Evolutionary conservation across 1,140 invertebrate species (phyloP).

Genomic region (Caenorhabditis tropicalis): DNA sequence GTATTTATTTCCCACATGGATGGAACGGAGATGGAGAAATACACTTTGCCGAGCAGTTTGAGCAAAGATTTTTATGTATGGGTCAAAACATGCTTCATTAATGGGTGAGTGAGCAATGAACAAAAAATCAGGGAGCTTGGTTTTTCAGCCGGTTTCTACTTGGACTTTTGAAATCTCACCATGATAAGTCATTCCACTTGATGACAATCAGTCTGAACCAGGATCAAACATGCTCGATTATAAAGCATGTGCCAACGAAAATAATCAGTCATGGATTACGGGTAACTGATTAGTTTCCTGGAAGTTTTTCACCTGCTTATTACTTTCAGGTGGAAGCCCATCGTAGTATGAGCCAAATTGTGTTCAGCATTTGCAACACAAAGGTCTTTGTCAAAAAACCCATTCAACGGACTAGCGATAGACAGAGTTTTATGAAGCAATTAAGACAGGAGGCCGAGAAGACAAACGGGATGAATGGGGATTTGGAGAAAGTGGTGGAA

Average conservation of each 20-base stretch:
- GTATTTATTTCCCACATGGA: not conserved
- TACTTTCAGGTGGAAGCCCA: not conserved
- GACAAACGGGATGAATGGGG: not conserved
- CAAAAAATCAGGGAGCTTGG: not conserved
- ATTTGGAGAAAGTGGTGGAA: not conserved
- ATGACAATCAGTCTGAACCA: constrained; percentile 6
- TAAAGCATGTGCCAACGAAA: constrained; percentile 23
- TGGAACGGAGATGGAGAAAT: not conserved
- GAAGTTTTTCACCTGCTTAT: not conserved
- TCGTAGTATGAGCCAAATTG: constrained; percentile 33
- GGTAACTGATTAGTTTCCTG: not conserved
- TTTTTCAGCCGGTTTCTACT: constrained; percentile 4
- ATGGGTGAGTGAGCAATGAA: not conserved
- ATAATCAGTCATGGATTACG: constrained; percentile 36
- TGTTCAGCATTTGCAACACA: constrained; percentile 34
- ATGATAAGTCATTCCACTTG: constrained; percentile 15
- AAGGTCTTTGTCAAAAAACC: not conserved
- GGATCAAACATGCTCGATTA: constrained; percentile 14
- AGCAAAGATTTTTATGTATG: constrained; percentile 20
- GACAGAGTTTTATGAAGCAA: constrained; percentile 14
- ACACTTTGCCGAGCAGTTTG: not conserved
- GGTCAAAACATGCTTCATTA: constrained; percentile 18
- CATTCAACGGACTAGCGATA: not conserved
- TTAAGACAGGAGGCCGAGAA: not conserved
- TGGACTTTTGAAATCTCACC: not conserved